Conservation (phyloP, 1,140 invertebrate genomes). For the Ladona fulva region DNA sequence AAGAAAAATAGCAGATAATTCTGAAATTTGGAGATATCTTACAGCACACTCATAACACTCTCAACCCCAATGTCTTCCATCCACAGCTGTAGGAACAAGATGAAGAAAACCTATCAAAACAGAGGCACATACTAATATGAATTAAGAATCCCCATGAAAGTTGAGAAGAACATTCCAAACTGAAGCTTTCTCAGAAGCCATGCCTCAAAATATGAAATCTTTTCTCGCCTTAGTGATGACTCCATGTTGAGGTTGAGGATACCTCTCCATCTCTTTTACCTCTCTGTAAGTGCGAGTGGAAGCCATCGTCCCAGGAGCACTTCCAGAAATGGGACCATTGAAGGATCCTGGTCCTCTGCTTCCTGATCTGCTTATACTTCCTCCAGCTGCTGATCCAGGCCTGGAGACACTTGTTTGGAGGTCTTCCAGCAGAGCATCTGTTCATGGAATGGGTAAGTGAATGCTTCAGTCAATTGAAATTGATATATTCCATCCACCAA, state of each 20-base stretch:
- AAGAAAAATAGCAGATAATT: too few relatives aligned
- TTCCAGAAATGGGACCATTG: not conserved
- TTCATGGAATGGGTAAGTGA: not conserved
- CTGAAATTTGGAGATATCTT: too few relatives aligned
- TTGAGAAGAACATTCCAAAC: not conserved
- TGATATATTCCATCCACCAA: too few relatives aligned
- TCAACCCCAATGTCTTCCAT: too few relatives aligned
- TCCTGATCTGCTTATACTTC: not conserved
- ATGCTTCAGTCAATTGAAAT: too few relatives aligned
- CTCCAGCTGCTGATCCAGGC: slow-evolving; percentile 31
- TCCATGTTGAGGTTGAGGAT: not conserved
- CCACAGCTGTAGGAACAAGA: too few relatives aligned
- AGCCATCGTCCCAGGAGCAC: not conserved
- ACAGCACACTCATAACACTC: too few relatives aligned
- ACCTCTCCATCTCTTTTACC: slow-evolving; percentile 18
- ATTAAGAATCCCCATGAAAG: not conserved
- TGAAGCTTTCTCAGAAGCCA: not conserved
- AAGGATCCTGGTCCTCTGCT: not conserved
- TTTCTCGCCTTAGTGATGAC: not conserved
- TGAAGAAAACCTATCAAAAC: too few relatives aligned
- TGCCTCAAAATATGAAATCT: not conserved
- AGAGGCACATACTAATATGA: too few relatives aligned
- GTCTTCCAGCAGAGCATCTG: slow-evolving; percentile 45
- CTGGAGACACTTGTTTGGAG: slow-evolving; percentile 43
- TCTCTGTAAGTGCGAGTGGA: slow-evolving; percentile 26